Conservation (phyloP, 2,797 vertebrate genomes). For the Pogoniulus pusillus region DNA sequence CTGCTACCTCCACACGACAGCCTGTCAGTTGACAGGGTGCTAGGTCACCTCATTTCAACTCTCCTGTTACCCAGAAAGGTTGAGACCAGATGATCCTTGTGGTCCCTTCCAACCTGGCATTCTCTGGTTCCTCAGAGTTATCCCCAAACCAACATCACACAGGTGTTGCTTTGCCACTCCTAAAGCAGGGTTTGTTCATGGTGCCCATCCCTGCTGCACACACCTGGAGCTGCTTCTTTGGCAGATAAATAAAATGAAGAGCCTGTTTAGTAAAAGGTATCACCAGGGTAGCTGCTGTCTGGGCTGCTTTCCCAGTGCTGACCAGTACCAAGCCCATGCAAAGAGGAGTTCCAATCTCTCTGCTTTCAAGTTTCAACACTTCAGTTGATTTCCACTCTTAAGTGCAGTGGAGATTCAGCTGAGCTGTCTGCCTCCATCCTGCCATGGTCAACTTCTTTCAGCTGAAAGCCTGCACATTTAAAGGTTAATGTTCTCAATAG, state of each 20-base stretch:
- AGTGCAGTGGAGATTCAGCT: not conserved
- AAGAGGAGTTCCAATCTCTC: not conserved
- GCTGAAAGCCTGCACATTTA: not conserved
- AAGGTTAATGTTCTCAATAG: not conserved
- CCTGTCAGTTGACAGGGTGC: too few relatives aligned
- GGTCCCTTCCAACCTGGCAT: too few relatives aligned
- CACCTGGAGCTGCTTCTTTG: rapidly evolving
- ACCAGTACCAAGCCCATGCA: not conserved
- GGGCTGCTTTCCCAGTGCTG: too few relatives aligned
- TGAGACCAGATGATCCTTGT: too few relatives aligned
- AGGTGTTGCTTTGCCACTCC: rapidly evolving
- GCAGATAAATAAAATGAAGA: rapidly evolving
- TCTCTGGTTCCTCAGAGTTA: not conserved
- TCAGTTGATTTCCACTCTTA: not conserved
- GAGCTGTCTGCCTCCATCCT: not conserved
- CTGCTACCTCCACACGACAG: rapidly evolving
- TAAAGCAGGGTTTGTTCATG: rapidly evolving
- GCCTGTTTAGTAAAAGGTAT: rapidly evolving
- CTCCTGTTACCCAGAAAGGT: too few relatives aligned
- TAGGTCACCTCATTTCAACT: too few relatives aligned
- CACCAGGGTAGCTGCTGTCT: not conserved
- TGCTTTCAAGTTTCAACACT: not conserved
- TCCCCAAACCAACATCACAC: rapidly evolving
- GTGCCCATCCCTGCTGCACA: not conserved
- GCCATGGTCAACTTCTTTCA: not conserved